Evolutionary conservation across 2,888 invertebrate genomes (phyloP).

Genomic region (Copidosoma aretas): DNA sequence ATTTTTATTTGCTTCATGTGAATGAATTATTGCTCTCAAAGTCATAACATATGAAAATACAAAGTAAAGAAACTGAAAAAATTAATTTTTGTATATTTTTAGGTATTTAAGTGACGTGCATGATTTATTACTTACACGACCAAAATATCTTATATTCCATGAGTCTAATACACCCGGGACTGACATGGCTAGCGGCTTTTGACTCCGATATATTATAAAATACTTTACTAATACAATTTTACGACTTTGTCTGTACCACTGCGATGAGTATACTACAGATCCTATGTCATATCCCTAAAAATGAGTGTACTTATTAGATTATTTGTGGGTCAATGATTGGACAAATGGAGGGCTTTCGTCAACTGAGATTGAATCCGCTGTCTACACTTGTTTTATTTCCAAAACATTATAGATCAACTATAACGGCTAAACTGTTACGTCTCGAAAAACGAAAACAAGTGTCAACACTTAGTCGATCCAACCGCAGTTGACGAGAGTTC

Average conservation of each 20-base stretch:
- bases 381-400: no score
- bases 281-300: constrained; percentile 5
- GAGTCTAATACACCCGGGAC: background rate
- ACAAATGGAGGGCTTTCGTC: no score
- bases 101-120: no score
- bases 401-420: no score
- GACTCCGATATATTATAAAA: constrained; percentile 7
- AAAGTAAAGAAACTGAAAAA: constrained; percentile 10
- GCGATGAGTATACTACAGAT: background rate
- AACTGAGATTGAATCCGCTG: no score
- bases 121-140: background rate
- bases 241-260: constrained; percentile 1
- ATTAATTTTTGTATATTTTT: background rate
- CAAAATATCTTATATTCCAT: constrained; percentile 1
- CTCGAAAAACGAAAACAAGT: no score
- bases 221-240: constrained; percentile 7
- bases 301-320: no score
- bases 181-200: background rate
- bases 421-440: no score
- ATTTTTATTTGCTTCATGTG: no score
- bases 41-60: constrained; percentile 10
- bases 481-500: no score
- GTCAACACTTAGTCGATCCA: no score
- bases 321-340: no score
- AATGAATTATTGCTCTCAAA: background rate